Evolutionary conservation across 2,888 invertebrate species (phyloP), one percentile per base, ranked within the genome.

Genomic region (Antitype chi): DNA sequence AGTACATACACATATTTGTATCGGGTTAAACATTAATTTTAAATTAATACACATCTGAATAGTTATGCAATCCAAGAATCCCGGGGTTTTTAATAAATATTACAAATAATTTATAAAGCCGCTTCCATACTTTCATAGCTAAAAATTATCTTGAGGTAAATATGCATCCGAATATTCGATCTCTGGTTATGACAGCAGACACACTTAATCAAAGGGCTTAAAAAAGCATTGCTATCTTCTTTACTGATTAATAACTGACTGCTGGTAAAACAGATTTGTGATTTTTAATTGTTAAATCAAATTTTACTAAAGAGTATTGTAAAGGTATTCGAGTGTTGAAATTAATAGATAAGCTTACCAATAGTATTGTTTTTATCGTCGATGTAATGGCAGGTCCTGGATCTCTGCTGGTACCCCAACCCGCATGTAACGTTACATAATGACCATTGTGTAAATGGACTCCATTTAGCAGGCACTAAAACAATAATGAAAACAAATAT

Each of bases 381-480:
- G 2, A 92, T 89, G 77, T 94, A 96, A 32, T 91, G 93, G 77
- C 97, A 97, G 23, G 87, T 69, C 20, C 97, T 89, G 2, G 90
- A 68, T 7, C 97, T 89, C 2, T 80, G 82, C 82, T 97, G 96
- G 67, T 92, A 89, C 0, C 97, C 97, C 11, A 90, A 84, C 0
- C 97, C 97, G 76, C 97, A 97, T 0, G 95, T 95, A 3, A 89
- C 94, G 88, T 96, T 96, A 90, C 97, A 97, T 20, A 91, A 91
- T 17, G 94, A 92, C 97, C 97, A 97, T 1, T 89, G 76, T 0
- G 94, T 92, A 96, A 97, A 97, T 0, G 82, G 23, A 28, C 93
- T 93, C 97, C 97, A 97, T 86, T 97, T 96, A 1, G 95, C 96
- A 0, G 97, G 96, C 23, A 97, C 97, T 97, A 87, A 1, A 88